phyloP scores from a whole-genome alignment of 2,797 vertebrate species.

The Brachyalestes nurse region DNA sequence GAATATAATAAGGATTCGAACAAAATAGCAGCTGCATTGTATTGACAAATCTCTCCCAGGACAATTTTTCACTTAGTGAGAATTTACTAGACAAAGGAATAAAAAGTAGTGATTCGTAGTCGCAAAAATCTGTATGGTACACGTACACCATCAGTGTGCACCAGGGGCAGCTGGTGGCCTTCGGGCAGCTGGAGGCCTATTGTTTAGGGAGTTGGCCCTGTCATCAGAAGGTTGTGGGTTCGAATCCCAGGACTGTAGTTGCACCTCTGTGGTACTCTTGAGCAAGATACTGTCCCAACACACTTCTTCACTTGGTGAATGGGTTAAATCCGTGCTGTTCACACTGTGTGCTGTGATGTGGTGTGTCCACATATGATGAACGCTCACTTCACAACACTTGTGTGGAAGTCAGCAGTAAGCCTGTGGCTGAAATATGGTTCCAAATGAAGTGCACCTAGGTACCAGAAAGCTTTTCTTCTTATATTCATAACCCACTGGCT shows the following conservation, averaged over 20 bases:
- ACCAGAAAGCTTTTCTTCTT: background rate
- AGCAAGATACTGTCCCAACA: too few species aligned
- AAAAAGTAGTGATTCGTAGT: background rate
- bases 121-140: background rate
- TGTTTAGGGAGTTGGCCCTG: too few species aligned
- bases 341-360: too few species aligned
- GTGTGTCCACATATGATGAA: too few species aligned
- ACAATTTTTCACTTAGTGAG: background rate
- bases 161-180: too few species aligned
- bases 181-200: too few species aligned
- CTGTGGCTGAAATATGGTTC: background rate
- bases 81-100: background rate
- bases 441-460: background rate
- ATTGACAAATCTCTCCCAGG: background rate
- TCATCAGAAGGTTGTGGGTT: too few species aligned
- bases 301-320: too few species aligned
- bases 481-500: constrained; percentile 15
- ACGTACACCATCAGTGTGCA: too few species aligned
- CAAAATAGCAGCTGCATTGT: background rate
- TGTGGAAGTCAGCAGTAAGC: background rate
- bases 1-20: background rate
- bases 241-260: too few species aligned
- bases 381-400: background rate
- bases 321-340: too few species aligned
- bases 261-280: too few species aligned